phyloP scores from a whole-genome alignment of 2,888 invertebrate species.

The Apantesis nais region DNA sequence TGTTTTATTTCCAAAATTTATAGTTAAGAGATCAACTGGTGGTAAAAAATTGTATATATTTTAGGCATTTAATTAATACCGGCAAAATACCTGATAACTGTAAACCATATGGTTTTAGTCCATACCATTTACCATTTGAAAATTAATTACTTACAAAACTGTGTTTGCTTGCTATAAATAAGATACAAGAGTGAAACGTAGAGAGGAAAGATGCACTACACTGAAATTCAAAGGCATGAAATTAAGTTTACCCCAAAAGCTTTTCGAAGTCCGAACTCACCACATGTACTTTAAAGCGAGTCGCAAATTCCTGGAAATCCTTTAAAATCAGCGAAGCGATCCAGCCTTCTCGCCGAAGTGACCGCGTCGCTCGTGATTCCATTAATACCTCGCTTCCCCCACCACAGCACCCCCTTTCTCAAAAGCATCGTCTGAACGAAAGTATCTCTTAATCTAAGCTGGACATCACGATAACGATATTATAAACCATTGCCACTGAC shows the following conservation, averaged over 20 bases:
- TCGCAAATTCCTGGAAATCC: slow-evolving; percentile 69
- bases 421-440: slow-evolving; percentile 56
- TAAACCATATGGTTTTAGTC: no score
- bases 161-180: no score
- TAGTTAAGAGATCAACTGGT: no score
- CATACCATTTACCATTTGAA: no score
- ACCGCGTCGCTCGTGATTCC: slow-evolving; percentile 68
- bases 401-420: slow-evolving; percentile 50
- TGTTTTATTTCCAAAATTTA: not conserved
- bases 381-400: slow-evolving; percentile 59
- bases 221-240: slow-evolving; percentile 40
- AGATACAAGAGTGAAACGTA: not conserved
- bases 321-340: slow-evolving; percentile 71
- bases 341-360: slow-evolving; percentile 57
- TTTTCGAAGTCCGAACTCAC: slow-evolving; percentile 60
- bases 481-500: slow-evolving; percentile 76
- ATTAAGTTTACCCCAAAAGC: slow-evolving; percentile 60
- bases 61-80: no score
- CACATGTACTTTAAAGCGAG: slow-evolving; percentile 62
- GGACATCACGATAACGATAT: slow-evolving; percentile 77
- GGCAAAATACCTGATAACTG: no score
- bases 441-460: slow-evolving; percentile 76
- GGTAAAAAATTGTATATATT: no score
- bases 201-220: slow-evolving; percentile 28
- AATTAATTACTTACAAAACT: no score